Base-by-base conservation (phyloP, 2,797 vertebrate species). In the Phylloscopus collybita region DNA sequence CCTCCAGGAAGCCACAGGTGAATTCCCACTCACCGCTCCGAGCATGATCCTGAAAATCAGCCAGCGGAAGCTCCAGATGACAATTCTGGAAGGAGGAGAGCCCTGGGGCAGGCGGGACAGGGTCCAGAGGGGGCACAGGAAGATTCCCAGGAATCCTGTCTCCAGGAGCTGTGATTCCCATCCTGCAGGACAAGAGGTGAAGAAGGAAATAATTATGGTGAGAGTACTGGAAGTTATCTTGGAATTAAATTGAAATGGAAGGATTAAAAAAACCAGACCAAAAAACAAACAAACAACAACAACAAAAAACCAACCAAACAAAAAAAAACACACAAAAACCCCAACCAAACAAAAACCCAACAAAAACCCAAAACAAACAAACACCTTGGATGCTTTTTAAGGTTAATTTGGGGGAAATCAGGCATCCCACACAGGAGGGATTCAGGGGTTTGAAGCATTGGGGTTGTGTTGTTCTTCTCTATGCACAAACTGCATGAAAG, bases 11-110 rank as follows among this genome's bases (percentile, higher is more conserved):
- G 6, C 44, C 53, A 13, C 3, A 8, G 0, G 0, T 0, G 7
- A 38, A 47, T 26, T 26, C 4, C 23, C 91, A 98, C 99, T 98
- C 96, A 99, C 99, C 30, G 99, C 99, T 92, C 99, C 99, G 1
- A 99, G 98, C 99, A 99, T 99, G 97, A 99, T 99, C 96, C 99
- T 98, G 92, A 99, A 99, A 21, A 99, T 98, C n/a, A 99, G 99
- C 99, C 99, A 99, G 16, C 99, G 98, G 95, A 99, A 99, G 56
- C 97, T 98, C 99, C 99, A 99, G 93, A 99, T 97, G 95, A 98
- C 97, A 36, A 99, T 94, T 26, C 65, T 80, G 80, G 99, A 99
- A 0, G 99, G 98, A 23, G 99, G 98, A 3, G 98, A 98, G 73
- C 67, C 54, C 10, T 11, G 94, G 44, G 99, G 98, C 64, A 99